A percentile compares a stretch with the other conserved stretches of the same genome.
Conservation (phyloP, 2,113 vertebrate species). For the Stegastes partitus region DNA sequence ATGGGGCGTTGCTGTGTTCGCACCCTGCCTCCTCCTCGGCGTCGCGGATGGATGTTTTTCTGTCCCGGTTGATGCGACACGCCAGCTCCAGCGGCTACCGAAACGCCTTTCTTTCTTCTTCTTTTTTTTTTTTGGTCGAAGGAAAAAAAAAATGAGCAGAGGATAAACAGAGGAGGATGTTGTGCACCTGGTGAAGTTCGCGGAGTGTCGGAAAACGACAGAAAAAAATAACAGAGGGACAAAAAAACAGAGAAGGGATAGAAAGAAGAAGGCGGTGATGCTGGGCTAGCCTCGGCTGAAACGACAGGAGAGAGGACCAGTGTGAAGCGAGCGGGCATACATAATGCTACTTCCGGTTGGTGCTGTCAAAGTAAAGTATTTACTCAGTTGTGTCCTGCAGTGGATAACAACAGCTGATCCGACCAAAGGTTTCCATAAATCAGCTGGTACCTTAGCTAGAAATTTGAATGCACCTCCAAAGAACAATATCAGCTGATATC, state of each 20-base stretch:
- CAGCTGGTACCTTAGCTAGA: too few relatives aligned
- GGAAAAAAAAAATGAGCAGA: neutral
- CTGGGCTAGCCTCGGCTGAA: slow-evolving; percentile 68
- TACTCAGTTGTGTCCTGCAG: too few relatives aligned
- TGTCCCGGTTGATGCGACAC: slow-evolving; percentile 63
- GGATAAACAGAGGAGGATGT: neutral
- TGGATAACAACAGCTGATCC: too few relatives aligned
- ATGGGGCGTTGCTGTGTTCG: slow-evolving; percentile 69
- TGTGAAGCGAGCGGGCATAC: slow-evolving; percentile 10
- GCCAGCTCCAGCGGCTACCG: slow-evolving; percentile 52
- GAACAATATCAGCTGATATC: too few relatives aligned
- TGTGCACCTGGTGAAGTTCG: neutral
- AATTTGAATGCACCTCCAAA: too few relatives aligned
- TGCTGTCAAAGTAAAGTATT: slow-evolving; percentile 42
- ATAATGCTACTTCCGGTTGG: fast-evolving
- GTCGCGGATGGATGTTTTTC: slow-evolving; percentile 73
- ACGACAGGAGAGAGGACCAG: slow-evolving; percentile 71
- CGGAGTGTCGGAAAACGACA: neutral
- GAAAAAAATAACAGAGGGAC: slow-evolving; percentile 26
- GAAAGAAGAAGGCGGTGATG: slow-evolving; percentile 72
- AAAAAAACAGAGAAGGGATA: slow-evolving; percentile 55
- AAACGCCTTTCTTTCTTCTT: too few relatives aligned
- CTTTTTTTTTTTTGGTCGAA: too few relatives aligned
- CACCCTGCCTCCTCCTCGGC: slow-evolving; percentile 53
- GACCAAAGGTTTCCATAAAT: too few relatives aligned